Percentiles rank a stretch among this genome's conserved stretches.
Conservation (phyloP, 2,113 vertebrate species). For the Xyrauchen texanus region DNA sequence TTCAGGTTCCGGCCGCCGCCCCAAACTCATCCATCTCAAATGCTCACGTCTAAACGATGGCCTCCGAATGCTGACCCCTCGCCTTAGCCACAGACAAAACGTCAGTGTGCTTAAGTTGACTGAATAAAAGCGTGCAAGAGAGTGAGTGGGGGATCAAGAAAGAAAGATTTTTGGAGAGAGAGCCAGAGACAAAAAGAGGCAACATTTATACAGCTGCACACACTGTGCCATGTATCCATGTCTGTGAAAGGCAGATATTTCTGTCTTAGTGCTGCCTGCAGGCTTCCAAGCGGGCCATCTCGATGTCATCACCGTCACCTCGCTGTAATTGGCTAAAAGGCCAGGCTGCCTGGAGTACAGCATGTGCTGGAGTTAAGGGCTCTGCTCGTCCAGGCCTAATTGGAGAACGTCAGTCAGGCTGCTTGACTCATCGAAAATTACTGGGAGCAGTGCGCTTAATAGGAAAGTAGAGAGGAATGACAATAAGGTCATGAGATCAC, state of each 20-base stretch:
- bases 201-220: slow-evolving; percentile 74
- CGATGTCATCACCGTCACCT: slow-evolving; percentile 75
- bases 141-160: slow-evolving; percentile 45
- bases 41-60: slow-evolving; percentile 58
- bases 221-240: slow-evolving; percentile 63
- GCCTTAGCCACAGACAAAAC: slow-evolving; percentile 50
- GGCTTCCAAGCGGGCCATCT: slow-evolving; percentile 73
- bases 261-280: slow-evolving; percentile 76
- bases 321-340: slow-evolving; percentile 76
- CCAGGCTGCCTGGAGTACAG: slow-evolving; percentile 1
- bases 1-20: slow-evolving; percentile 33
- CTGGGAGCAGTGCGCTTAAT: slow-evolving; percentile 48
- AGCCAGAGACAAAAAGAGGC: slow-evolving; percentile 53
- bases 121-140: slow-evolving; percentile 38
- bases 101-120: slow-evolving; percentile 46
- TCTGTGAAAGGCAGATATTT: slow-evolving; percentile 79
- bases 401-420: slow-evolving; percentile 42
- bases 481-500: slow-evolving; percentile 49
- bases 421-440: slow-evolving; percentile 55
- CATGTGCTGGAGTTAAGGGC: slow-evolving; percentile 43
- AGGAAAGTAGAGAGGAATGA: slow-evolving; percentile 47
- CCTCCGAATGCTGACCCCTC: slow-evolving; percentile 55
- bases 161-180: slow-evolving; percentile 34
- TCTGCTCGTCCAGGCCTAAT: slow-evolving; percentile 39
- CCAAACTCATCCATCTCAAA: slow-evolving; percentile 49